Conservation (phyloP, 2,797 vertebrate genomes). For the Menidia menidia region DNA sequence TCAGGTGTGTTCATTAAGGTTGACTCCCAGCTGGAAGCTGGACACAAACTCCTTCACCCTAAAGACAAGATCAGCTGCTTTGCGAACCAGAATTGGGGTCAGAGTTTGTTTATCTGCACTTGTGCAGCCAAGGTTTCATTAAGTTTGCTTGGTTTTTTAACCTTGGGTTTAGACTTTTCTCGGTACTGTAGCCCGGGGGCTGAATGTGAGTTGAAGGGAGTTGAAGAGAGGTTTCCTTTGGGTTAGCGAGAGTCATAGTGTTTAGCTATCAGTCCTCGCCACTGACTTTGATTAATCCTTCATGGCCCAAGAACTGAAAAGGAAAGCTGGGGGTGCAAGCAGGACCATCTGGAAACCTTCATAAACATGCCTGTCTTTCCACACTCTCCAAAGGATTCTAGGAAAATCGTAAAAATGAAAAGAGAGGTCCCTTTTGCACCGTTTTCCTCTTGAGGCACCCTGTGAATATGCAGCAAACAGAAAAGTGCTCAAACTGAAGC, state of each 20-base stretch:
- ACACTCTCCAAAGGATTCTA: conserved; percentile 85
- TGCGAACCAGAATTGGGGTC: conserved; percentile 39
- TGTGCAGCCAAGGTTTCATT: conserved; percentile 45
- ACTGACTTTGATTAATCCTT: conserved; percentile 86
- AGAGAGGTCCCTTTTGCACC: conserved; percentile 80
- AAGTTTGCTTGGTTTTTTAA: conserved; percentile 64
- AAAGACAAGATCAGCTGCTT: conserved; percentile 52
- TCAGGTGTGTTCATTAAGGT: conserved; percentile 62
- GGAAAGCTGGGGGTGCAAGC: conserved; percentile 81
- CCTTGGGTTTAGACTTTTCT: conserved; percentile 69
- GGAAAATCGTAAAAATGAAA: conserved; percentile 88
- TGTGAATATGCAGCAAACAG: conserved; percentile 67
- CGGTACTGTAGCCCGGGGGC: conserved; percentile 61
- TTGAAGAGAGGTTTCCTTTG: conserved; percentile 65
- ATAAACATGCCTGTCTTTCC: conserved; percentile 88
- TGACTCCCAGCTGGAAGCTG: conserved; percentile 37
- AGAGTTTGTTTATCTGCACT: conserved; percentile 51
- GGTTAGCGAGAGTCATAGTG: conserved; percentile 69
- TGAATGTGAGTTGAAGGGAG: conserved; percentile 61
- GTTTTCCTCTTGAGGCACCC: conserved; percentile 75
- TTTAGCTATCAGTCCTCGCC: conserved; percentile 79
- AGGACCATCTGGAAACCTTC: conserved; percentile 87
- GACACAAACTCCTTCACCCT: conserved; percentile 54
- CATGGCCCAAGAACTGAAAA: conserved; percentile 81
- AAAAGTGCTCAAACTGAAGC: conserved; percentile 48